Evolutionary conservation across 2,797 vertebrate genomes (phyloP).

Genomic region (Fringilla coelebs): DNA sequence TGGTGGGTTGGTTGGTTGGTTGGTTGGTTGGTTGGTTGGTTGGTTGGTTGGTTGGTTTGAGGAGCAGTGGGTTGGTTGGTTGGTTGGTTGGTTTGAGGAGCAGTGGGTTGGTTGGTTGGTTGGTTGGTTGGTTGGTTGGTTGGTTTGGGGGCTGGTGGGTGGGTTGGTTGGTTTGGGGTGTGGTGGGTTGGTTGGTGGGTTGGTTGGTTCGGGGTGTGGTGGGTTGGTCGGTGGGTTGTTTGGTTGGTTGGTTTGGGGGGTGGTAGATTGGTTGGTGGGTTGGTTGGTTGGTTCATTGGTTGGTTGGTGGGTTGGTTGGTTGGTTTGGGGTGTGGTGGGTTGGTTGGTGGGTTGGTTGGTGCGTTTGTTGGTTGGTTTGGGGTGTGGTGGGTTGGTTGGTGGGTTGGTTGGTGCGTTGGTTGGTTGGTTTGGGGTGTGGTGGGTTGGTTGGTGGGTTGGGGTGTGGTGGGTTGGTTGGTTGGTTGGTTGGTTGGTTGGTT

Average conservation of each 20-base stretch:
- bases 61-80: not conserved
- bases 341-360: too few species aligned
- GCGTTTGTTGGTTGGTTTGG: too few species aligned
- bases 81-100: not conserved
- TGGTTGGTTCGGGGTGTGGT: too few species aligned
- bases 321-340: not conserved
- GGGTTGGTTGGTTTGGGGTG: too few species aligned
- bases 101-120: not conserved
- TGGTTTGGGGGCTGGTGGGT: not conserved
- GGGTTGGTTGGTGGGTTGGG: too few species aligned
- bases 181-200: not conserved
- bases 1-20: not conserved
- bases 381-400: too few species aligned
- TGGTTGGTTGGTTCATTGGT: not conserved
- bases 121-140: not conserved
- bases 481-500: too few species aligned
- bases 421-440: too few species aligned
- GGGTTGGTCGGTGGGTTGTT: not conserved
- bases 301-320: too few species aligned
- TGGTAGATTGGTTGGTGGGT: too few species aligned
- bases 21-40: not conserved
- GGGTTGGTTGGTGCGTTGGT: not conserved
- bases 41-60: not conserved
- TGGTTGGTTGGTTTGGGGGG: too few species aligned
- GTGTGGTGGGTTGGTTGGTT: too few species aligned